A percentile compares a stretch with the other conserved stretches of the same genome.
Conservation (phyloP, 2,797 vertebrate genomes). For the Calcarius lapponicus region DNA sequence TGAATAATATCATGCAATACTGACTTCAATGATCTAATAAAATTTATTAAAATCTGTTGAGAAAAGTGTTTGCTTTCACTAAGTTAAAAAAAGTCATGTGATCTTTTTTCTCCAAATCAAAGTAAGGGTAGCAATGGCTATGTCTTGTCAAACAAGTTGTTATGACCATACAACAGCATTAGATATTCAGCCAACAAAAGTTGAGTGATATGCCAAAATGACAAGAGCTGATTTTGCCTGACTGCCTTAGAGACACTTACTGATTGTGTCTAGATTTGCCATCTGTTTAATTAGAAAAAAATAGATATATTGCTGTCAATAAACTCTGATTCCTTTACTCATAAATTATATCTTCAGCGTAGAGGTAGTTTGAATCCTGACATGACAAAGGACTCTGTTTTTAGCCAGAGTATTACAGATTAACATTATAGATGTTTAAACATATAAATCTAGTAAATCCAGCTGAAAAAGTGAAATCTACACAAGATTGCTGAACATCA, state of each 20-base stretch:
- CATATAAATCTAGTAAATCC: background rate
- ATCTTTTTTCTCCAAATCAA: background rate
- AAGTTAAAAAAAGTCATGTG: background rate
- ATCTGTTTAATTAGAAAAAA: conserved; percentile 1
- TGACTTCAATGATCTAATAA: background rate
- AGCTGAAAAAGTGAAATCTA: background rate
- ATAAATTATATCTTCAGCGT: background rate
- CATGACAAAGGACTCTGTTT: background rate
- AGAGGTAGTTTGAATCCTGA: background rate
- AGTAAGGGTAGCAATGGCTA: background rate
- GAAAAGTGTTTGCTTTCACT: background rate
- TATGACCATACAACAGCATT: background rate
- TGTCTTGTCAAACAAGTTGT: background rate
- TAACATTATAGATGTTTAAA: background rate
- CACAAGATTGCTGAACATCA: background rate
- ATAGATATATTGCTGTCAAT: background rate
- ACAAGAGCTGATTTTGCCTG: background rate
- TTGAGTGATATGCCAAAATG: background rate
- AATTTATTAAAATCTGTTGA: background rate
- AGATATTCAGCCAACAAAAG: background rate
- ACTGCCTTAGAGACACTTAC: background rate
- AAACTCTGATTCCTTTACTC: background rate
- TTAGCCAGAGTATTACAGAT: background rate
- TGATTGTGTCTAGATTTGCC: background rate
- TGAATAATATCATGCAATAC: background rate